Base-by-base conservation (phyloP, 2,888 invertebrate species). In the Masnerella sp. region DNA sequence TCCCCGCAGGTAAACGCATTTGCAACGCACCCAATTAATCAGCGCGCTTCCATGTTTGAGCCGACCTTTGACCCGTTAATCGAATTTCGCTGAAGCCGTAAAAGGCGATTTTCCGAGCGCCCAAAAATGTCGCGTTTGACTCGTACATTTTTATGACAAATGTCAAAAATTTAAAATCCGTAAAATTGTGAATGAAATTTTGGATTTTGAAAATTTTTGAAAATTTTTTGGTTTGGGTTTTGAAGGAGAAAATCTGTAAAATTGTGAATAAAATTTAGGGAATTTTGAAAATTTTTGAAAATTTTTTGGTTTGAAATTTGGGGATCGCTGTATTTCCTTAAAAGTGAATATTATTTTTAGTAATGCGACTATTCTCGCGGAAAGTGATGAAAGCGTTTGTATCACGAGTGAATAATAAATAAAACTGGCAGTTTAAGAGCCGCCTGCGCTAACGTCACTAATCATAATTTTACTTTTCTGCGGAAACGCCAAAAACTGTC, bases 1-100 rank as follows among this genome's bases (percentile, higher is more conserved):
- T 80, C 81, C 80, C 80, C 78, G 77, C 82, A 85, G 84, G 83
- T 84, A 85, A 80, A 79, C 56, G 62, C 67, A 74, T 71, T 64
- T 65, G 43, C 36, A 79, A 77, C 47, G 51, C 54, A 75, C 74
- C 73, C 28, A 22, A 61, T 25, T 52, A 69, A 54, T 61, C 40
- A 54, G 12, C 32, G 52, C n/a, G 47, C 32, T 54, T 61, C 12
- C 25, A 34, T 18, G 20, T 14, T 54, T 25, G 38, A 45, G 40
- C 40, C 28, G 56, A 22, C 9, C 20, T 18, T n/a, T 18, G 20
- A 34, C 25, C 7, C 36, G 36, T 40, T 38, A 34, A 42, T n/a
- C n/a, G n/a, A n/a, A n/a, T n/a, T n/a, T 43, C 40, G 45, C 65
- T 61, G 49, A 17, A 11, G 18, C 61, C 72, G 30, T 67, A 72